Evolutionary conservation across 2,113 vertebrate species (phyloP).

Genomic region (Calidris pugnax): DNA sequence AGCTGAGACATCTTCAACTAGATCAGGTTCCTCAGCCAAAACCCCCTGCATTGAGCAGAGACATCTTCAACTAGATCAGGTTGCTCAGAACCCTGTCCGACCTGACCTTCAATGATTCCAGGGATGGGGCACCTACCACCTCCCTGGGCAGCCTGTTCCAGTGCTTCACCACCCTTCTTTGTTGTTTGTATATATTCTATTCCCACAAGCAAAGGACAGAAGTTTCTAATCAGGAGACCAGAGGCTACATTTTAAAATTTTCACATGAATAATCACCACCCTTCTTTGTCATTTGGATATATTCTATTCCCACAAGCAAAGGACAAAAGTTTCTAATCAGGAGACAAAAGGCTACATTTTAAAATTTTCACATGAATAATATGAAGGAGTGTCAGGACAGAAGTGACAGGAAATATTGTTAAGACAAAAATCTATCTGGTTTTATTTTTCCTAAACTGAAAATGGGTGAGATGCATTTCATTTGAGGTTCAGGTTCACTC

Average conservation of each 20-base stretch:
- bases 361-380: background rate
- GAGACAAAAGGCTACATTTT: background rate
- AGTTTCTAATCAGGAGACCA: background rate
- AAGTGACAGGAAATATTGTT: background rate
- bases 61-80: background rate
- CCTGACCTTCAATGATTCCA: background rate
- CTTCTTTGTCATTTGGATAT: background rate
- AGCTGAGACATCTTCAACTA: background rate
- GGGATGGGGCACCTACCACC: background rate
- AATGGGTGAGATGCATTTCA: background rate
- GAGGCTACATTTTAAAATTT: background rate
- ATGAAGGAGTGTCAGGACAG: background rate
- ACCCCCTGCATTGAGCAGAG: background rate
- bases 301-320: background rate
- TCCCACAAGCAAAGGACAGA: background rate
- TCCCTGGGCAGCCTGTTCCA: background rate
- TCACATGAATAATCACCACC: background rate
- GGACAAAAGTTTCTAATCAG: background rate
- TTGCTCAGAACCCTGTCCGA: background rate
- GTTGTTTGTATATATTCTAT: background rate
- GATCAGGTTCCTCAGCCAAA: background rate
- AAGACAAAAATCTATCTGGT: background rate
- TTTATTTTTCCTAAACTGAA: background rate
- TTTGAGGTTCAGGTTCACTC: background rate
- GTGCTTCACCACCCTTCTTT: background rate